Evolutionary conservation across 2,797 vertebrate species (phyloP).

Genomic region (Babyrousa celebensis): DNA sequence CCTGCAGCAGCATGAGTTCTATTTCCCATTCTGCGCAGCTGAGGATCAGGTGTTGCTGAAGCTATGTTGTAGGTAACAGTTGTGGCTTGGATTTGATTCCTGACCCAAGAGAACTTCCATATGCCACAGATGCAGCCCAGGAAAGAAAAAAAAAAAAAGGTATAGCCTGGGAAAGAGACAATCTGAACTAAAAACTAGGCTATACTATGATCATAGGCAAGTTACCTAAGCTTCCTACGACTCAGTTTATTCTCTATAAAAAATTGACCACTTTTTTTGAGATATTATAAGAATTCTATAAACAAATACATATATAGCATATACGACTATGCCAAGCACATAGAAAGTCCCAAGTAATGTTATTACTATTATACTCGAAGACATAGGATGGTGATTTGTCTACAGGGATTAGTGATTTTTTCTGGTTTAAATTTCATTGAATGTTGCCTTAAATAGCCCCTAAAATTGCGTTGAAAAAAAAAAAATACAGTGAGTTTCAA

Average conservation of each 20-base stretch:
- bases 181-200: not conserved
- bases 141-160: too few relatives aligned
- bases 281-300: not conserved
- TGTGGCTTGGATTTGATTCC: too few relatives aligned
- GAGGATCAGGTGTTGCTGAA: too few relatives aligned
- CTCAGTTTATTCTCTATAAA: not conserved
- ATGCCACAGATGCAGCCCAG: too few relatives aligned
- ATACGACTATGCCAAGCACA: not conserved
- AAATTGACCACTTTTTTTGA: not conserved
- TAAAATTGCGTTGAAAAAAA: not conserved
- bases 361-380: not conserved
- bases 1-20: too few relatives aligned
- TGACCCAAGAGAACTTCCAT: too few relatives aligned
- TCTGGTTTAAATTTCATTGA: slow-evolving; percentile 51
- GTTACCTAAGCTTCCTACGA: not conserved
- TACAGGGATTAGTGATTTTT: not conserved
- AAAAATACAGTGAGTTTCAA: not conserved
- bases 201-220: not conserved
- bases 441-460: not conserved
- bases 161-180: not conserved
- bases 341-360: not conserved
- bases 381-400: not conserved
- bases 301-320: not conserved
- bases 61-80: too few relatives aligned
- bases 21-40: too few relatives aligned